Evolutionary conservation across 2,888 invertebrate species (phyloP).

Genomic region (Athalia cordata): DNA sequence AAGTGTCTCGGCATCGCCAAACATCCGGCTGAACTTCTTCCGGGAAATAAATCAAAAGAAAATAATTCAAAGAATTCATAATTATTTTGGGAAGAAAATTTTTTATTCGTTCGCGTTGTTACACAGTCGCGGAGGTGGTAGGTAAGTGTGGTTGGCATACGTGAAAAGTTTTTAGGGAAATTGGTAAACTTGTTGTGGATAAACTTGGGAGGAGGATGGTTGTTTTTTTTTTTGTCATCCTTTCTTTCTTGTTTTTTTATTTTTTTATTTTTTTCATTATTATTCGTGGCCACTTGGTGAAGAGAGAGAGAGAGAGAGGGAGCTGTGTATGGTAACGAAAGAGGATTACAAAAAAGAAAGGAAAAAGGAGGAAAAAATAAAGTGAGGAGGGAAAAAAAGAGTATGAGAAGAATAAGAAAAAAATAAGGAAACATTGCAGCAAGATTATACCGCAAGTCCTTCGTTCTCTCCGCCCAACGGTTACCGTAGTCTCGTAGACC

Average conservation of each 20-base stretch:
- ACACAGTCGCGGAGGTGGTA: too few relatives aligned
- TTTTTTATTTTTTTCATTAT: too few relatives aligned
- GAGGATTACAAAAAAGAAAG: background rate
- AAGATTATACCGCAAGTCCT: constrained; percentile 48
- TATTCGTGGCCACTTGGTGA: too few relatives aligned
- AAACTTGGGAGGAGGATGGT: too few relatives aligned
- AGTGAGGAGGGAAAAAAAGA: background rate
- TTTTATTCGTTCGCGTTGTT: background rate
- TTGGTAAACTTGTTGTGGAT: background rate
- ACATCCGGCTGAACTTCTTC: too few relatives aligned
- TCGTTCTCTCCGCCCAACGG: constrained; percentile 46
- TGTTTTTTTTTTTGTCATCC: too few relatives aligned
- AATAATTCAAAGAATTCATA: too few relatives aligned
- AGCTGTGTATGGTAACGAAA: background rate
- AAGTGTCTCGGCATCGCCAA: background rate
- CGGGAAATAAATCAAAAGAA: background rate
- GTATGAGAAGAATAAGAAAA: constrained; percentile 18
- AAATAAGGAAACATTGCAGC: constrained; percentile 40
- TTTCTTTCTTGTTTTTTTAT: too few relatives aligned
- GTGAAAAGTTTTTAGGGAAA: background rate
- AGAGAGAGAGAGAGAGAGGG: background rate
- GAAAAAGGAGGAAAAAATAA: background rate
- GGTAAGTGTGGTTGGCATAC: background rate
- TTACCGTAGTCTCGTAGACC: constrained; percentile 44
- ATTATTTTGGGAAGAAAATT: background rate